Evolutionary conservation across 2,888 invertebrate species (phyloP), one percentile per base, ranked within the genome.

Genomic region (Rhagonycha lutea): DNA sequence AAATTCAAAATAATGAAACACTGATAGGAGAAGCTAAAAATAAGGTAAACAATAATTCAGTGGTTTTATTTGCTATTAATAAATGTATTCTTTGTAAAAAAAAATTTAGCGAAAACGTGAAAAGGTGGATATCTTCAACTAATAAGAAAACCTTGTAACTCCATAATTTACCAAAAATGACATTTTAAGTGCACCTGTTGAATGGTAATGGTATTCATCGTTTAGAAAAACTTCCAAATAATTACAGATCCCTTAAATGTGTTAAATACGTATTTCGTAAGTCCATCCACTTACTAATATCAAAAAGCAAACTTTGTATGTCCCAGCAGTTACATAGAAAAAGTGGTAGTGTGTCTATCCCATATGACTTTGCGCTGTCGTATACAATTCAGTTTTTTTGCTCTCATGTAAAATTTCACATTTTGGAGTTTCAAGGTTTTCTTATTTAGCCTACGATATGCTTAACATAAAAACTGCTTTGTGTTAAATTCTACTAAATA

Each of bases 21-120:
- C 87, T 94, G 1, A 94, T 94, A 0, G 90, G 91, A 72, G 93
- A 94, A 84, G 95, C 94, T 73, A 92, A 93, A 86, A 92, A 91
- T 88, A 93, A 93, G 90, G 92, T 92, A 86, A 80, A 29, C 26
- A 62, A 18, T 73, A 62, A 14, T 12, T 60, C n/a, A 28, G n/a
- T n/a, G n/a, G n/a, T n/a, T n/a, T n/a, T n/a, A n/a, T n/a, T n/a
- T n/a, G n/a, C n/a, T n/a, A n/a, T n/a, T n/a, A n/a, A n/a, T n/a
- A n/a, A n/a, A n/a, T n/a, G n/a, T n/a, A n/a, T n/a, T n/a, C n/a
- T n/a, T n/a, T n/a, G n/a, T n/a, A n/a, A n/a, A n/a, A n/a, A n/a
- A n/a, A n/a, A n/a, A n/a, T n/a, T n/a, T n/a, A n/a, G n/a, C n/a
- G n/a, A n/a, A n/a, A n/a, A n/a, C n/a, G n/a, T n/a, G n/a, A n/a